Base-by-base conservation (phyloP, 1,140 invertebrate species). In the Paralvinella palmiformis region DNA sequence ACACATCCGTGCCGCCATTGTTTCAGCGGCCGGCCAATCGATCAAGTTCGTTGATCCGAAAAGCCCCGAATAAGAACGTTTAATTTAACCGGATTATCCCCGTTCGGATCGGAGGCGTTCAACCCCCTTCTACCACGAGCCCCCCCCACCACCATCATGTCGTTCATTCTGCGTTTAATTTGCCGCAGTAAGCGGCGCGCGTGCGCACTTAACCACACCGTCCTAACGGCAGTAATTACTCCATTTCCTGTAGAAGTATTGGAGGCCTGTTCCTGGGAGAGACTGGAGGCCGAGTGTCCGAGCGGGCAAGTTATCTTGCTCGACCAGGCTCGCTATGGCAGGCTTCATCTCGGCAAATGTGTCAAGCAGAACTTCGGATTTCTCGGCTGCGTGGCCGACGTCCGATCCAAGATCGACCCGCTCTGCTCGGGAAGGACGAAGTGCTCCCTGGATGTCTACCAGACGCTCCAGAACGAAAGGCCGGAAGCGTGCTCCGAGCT, bases 371-470 rank as follows among this genome's bases (percentile, higher is more conserved):
- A 67, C 53, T 66, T 63, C 58, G 64, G 64, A 36, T 36, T 63
- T 31, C 62, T 66, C 48, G 64, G 64, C 41, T 66, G 64, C 52
- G 35, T 17, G 31, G 63, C 48, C 35, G 59, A 61, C 50, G 64
- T 66, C 29, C 62, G 33, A 50, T 56, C 48, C 31, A 33, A 53
- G 22, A 32, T 66, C 3, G 52, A 66, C 45, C n/a, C 50, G n/a
- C 15, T 27, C 20, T 66, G 64, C 53, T 62, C 64, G n/a, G 64
- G 64, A 17, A 45, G 37, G 10, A 24, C 29, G 7, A 33, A 24
- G 24, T 65, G 63, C 44, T 22, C n/a, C 22, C 20, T 60, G 15
- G 29, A 32, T 44, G 50, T 65, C 57, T 63, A 63, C 33, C 56
- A 52, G 48, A 52, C 59, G 6, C 64, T 66, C 29, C 64, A 66